phyloP scores from a whole-genome alignment of 1,140 invertebrate species.

The Trichomalopsis sarcophagae region DNA sequence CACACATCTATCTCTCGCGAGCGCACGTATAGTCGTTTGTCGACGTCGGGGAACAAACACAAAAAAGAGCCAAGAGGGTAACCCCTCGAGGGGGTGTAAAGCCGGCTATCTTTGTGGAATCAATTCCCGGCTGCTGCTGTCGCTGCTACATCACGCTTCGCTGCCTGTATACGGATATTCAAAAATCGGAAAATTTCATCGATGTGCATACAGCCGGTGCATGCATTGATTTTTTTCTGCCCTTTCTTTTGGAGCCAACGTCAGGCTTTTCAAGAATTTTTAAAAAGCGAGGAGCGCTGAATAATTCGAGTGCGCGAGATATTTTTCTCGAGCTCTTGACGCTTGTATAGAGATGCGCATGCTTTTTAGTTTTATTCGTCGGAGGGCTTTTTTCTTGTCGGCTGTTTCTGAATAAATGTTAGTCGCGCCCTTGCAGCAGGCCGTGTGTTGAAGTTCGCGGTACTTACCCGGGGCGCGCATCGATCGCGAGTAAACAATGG shows the following conservation, averaged over 20 bases:
- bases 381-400: background rate
- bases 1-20: background rate
- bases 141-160: background rate
- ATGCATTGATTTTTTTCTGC: background rate
- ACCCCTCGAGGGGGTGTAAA: background rate
- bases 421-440: too few relatives aligned
- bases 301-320: too few relatives aligned
- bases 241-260: background rate
- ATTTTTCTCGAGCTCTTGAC: too few relatives aligned
- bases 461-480: background rate
- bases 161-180: background rate
- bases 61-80: background rate
- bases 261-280: background rate
- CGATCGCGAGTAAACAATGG: background rate
- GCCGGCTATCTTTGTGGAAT: background rate
- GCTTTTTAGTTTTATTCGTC: too few relatives aligned
- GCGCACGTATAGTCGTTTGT: background rate
- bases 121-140: background rate
- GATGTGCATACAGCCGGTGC: background rate
- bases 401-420: too few relatives aligned
- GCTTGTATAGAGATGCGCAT: too few relatives aligned
- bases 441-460: background rate
- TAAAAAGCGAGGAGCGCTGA: background rate
- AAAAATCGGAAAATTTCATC: background rate
- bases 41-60: background rate